Base-by-base conservation (phyloP, 2,888 invertebrate species). In the Ochlodes sylvanus region DNA sequence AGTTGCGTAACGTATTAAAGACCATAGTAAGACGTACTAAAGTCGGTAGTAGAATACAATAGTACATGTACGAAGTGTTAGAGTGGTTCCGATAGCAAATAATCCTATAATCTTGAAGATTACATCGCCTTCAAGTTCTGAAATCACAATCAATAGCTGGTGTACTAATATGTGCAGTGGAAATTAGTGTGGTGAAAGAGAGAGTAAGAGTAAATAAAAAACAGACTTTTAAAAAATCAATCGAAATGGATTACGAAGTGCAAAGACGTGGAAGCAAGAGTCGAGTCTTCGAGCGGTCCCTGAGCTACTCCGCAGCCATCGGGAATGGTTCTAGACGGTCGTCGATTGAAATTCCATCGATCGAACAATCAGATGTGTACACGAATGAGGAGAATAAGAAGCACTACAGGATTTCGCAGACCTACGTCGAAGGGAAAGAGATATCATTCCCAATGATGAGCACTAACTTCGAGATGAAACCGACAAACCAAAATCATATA, bases 241-340 rank as follows among this genome's bases (percentile, higher is more conserved):
- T 52, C 52, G 68, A 64, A 38, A 69, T 73, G 69, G 70, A 74
- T 15, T 75, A 71, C 60, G 73, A 76, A 68, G 70, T 55, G 42
- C 76, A 77, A 61, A 73, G 75, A 58, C 75, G 90, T 67, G 86
- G 86, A 0, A 91, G 91, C 62, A 76, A 87, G 65, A 77, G 61
- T 12, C 75, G 92, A 61, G 80, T 84, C 0, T 72, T 93, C n/a
- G 92, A 92, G 75, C 77, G 93, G 73, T 93, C 93, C 0, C 71
- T 86, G 0, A 93, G 93, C 73, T 93, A 93, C 63, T 92, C 92
- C 0, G 93, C 89, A 79, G 93, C 93, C 0, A 92, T 93, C 1
- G 90, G 90, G 1, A 89, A 84, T 41, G 77, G 76, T 0, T 89
- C 92, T 0, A 79, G 82, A 0, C 77, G 88, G 75, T 88, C 89